A percentile compares a stretch with the other conserved stretches of the same genome.
These are phyloP conservation scores for Acrobasis repandana DNA, from an alignment of 2,888 invertebrate genomes.

Conservation along the genomic window DNA sequence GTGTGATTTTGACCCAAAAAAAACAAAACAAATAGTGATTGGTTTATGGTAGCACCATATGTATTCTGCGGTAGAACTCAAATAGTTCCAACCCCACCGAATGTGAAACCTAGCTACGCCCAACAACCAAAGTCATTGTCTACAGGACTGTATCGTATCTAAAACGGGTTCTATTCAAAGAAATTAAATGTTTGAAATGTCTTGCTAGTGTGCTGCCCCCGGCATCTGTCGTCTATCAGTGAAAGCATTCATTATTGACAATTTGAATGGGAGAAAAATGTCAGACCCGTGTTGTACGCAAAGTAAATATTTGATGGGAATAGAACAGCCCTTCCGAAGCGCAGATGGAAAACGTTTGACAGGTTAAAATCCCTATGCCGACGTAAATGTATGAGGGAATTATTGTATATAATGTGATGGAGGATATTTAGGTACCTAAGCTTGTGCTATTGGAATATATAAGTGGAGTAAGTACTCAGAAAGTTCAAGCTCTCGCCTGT, in stretches of 20 bases:
- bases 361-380: conserved; percentile 33
- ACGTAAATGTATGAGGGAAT: conserved; percentile 18
- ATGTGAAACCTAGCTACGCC: too few relatives aligned
- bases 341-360: conserved; percentile 47
- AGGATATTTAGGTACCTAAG: not conserved
- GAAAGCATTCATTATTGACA: conserved; percentile 68
- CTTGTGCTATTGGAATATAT: not conserved
- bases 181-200: conserved; percentile 5
- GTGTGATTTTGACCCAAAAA: too few relatives aligned
- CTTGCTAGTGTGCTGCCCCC: conserved; percentile 10
- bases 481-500: too few relatives aligned
- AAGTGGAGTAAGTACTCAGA: too few relatives aligned
- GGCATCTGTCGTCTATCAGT: conserved; percentile 38
- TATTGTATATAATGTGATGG: not conserved
- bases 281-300: conserved; percentile 64
- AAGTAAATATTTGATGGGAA: conserved; percentile 71
- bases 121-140: not conserved
- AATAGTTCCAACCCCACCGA: too few relatives aligned
- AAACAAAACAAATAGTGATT: too few relatives aligned
- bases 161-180: conserved; percentile 2
- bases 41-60: too few relatives aligned
- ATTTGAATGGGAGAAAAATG: conserved; percentile 67
- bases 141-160: conserved; percentile 8
- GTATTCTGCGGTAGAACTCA: too few relatives aligned
- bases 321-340: conserved; percentile 43